phyloP scores from a whole-genome alignment of 2,888 invertebrate genomes.

The Eumerus sabulonum region DNA sequence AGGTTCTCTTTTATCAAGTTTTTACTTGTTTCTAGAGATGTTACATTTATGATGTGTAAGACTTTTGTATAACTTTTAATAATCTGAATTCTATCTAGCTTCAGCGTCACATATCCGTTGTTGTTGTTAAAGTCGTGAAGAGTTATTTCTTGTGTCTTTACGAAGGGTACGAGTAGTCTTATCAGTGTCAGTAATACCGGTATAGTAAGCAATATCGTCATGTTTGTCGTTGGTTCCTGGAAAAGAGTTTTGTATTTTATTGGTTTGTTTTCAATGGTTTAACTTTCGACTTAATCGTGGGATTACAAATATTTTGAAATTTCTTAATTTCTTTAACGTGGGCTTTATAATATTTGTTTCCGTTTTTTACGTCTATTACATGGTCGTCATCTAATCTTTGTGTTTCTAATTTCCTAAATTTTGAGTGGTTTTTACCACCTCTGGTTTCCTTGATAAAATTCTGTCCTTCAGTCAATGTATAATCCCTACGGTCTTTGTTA shows the following conservation, averaged over 20 bases:
- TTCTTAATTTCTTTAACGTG: conserved; percentile 57
- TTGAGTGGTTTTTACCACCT: conserved; percentile 62
- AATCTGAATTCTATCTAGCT: neutral
- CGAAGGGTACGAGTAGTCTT: too few species aligned
- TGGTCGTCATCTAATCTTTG: conserved; percentile 52
- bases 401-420: conserved; percentile 57
- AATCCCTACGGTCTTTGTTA: too few species aligned
- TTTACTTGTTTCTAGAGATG: neutral
- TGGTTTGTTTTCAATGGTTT: too few species aligned
- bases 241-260: conserved; percentile 22
- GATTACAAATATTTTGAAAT: conserved; percentile 56
- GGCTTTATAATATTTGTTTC: too few species aligned
- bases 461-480: conserved; percentile 13
- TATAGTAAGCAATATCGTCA: neutral
- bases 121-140: conserved; percentile 17
- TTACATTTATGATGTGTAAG: conserved; percentile 17
- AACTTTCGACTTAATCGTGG: too few species aligned
- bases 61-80: conserved; percentile 11
- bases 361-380: conserved; percentile 32
- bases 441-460: conserved; percentile 27
- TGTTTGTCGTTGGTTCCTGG: too few species aligned
- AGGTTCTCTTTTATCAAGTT: conserved; percentile 3
- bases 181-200: neutral
- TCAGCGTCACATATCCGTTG: conserved; percentile 7
- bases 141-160: neutral